Evolutionary conservation across 2,113 vertebrate genomes (phyloP), one percentile per base, ranked within the genome.

Genomic region (Larimichthys crocea): DNA sequence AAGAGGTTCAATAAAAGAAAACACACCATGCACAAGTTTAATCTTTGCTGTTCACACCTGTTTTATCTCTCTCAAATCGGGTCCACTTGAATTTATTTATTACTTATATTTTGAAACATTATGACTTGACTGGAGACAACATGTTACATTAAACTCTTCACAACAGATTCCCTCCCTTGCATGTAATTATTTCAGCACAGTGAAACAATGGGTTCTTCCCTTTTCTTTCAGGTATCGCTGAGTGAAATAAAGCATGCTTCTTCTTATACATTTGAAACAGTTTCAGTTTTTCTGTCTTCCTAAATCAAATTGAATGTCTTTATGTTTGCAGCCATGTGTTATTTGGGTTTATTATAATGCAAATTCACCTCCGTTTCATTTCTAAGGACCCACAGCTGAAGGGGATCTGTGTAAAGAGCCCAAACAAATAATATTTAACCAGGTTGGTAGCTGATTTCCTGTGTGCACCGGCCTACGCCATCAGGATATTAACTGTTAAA

Each of bases 401-500:
- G 49, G 53, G 2, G 44, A 57, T 55, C 72, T 76, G 46, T 80
- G 65, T 29, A 60, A 61, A 74, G 66, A 81, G 40, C 50, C 56
- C 22, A 10, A 55, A 31, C 44, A 61, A 57, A 70, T 60, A 78
- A 76, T 88, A 65, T 59, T 81, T 87, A 89, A 91, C 91, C 76
- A 82, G 76, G 49, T 0, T 68, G 65, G 53, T 66, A 48, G 75
- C 74, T 60, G 88, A 85, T 83, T 87, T 90, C 78, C 83, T 88
- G 75, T 67, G 80, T 57, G 70, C 68, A 57, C 59, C 48, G n/a
- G 59, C 69, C 53, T 26, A 44, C 62, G 77, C 82, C 83, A 78
- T 64, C 74, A 84, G 91, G 88, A 90, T 90, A 90, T 91, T 86
- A 92, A 91, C 90, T 84, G 79, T 88, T 85, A 91, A 89, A 92